Percentiles rank a stretch among this genome's conserved stretches.
Conservation (phyloP, 1,140 invertebrate species). For the Microvelia longipes region DNA sequence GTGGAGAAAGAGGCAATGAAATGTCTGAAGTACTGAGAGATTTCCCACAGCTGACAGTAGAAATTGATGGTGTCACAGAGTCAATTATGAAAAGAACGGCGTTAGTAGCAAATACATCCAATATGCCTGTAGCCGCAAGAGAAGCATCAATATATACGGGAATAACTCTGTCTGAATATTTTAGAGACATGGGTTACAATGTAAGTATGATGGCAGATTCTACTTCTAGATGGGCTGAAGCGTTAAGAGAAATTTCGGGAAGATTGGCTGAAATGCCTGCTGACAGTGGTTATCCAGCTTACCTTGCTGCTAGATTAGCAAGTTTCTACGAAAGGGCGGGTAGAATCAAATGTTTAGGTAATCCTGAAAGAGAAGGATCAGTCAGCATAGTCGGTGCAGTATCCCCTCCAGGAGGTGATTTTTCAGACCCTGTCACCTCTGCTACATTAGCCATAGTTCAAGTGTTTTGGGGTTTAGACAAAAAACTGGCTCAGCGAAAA, state of each 20-base stretch:
- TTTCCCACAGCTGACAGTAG: constrained; percentile 93
- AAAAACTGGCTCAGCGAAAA: constrained; percentile 96
- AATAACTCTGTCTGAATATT: constrained; percentile 96
- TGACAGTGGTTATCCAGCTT: constrained; percentile 95
- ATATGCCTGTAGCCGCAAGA: constrained; percentile 99
- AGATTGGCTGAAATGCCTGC: constrained; percentile 99
- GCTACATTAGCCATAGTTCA: constrained; percentile 98
- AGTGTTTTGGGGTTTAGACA: constrained; percentile 99
- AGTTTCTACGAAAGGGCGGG: constrained; percentile 99
- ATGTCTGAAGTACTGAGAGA: constrained; percentile 93
- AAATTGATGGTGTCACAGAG: constrained; percentile 89
- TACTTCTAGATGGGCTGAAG: constrained; percentile 98
- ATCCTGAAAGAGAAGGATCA: constrained; percentile 91
- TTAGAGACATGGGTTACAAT: constrained; percentile 98
- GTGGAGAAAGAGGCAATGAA: constrained; percentile 77
- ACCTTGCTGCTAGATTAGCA: constrained; percentile 89
- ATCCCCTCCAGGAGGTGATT: constrained; percentile 98
- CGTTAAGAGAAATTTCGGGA: constrained; percentile 97
- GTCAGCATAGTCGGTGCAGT: constrained; percentile 99
- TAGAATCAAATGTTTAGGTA: constrained; percentile 91
- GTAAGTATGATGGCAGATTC: constrained; percentile 99
- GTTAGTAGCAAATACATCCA: constrained; percentile 96
- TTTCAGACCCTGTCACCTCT: constrained; percentile 98
- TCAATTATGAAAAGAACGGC: constrained; percentile 99
- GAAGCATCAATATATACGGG: constrained; percentile 99